Conservation (phyloP, 2,113 vertebrate genomes). For the Pipra filicauda region DNA sequence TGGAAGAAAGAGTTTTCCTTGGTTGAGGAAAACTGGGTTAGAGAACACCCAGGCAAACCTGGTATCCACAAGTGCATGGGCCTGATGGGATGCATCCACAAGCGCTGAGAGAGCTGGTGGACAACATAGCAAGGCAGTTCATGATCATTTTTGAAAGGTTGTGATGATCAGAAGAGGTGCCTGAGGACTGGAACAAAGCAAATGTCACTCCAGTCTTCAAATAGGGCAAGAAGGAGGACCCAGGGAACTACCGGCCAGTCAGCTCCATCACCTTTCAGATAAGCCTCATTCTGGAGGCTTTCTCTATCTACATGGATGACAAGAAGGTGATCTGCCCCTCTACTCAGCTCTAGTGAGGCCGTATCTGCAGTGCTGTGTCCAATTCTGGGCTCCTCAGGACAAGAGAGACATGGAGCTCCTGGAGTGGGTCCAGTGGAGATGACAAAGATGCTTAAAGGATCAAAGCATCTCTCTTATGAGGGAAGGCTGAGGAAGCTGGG, state of each 20-base stretch:
- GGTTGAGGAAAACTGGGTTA: neutral
- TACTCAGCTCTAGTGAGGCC: fast-evolving
- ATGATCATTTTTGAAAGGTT: neutral
- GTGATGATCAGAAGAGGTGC: neutral
- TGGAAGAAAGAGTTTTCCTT: neutral
- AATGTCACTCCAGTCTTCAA: neutral
- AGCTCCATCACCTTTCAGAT: neutral
- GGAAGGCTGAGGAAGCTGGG: neutral
- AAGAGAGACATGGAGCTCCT: neutral
- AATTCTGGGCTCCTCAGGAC: neutral
- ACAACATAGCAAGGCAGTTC: neutral
- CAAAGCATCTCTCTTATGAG: neutral
- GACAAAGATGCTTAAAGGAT: neutral
- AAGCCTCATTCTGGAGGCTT: neutral
- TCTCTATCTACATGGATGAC: neutral
- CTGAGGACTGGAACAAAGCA: neutral
- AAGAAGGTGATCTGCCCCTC: neutral
- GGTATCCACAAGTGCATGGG: too few relatives aligned
- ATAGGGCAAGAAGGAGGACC: neutral
- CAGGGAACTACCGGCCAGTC: neutral
- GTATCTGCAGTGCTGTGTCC: neutral
- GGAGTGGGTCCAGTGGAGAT: neutral
- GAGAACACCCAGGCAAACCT: neutral
- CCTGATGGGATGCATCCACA: neutral
- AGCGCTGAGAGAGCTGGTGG: neutral